A percentile compares a stretch with the other conserved stretches of the same genome.
phyloP scores from a whole-genome alignment of 2,888 invertebrate genomes.

The Digitonthophagus gazella region DNA sequence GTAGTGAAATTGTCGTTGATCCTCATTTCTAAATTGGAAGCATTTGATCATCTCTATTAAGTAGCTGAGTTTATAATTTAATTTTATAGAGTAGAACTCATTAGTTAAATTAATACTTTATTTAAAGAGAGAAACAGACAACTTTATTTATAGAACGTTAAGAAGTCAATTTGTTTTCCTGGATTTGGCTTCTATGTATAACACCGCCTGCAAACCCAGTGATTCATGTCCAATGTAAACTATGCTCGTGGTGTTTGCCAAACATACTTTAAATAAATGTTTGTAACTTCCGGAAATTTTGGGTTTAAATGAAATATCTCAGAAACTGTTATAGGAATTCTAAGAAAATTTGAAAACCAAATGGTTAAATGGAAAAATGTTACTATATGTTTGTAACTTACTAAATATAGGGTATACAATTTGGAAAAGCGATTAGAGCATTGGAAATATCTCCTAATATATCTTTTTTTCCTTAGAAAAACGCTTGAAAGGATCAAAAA shows the following conservation, averaged over 20 bases:
- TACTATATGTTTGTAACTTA: too few relatives aligned
- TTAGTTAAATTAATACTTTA: too few relatives aligned
- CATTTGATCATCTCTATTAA: not conserved
- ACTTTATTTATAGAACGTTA: not conserved
- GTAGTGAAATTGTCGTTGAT: not conserved
- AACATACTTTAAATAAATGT: not conserved
- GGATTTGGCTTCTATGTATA: not conserved
- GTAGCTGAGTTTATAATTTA: too few relatives aligned
- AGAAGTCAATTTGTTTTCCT: not conserved
- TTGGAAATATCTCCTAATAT: too few relatives aligned
- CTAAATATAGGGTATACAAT: too few relatives aligned
- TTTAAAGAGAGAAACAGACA: too few relatives aligned
- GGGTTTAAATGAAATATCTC: not conserved
- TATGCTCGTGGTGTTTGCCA: not conserved
- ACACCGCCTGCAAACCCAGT: not conserved
- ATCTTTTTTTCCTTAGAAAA: too few relatives aligned
- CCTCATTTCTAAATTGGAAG: not conserved
- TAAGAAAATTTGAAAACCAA: too few relatives aligned
- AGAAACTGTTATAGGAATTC: not conserved
- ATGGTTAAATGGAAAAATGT: too few relatives aligned
- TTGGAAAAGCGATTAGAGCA: too few relatives aligned
- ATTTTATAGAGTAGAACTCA: too few relatives aligned
- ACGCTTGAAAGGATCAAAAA: too few relatives aligned
- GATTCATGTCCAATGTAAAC: not conserved
- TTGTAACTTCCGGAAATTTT: not conserved